phyloP scores from a whole-genome alignment of 2,888 invertebrate species.

The Netelia inedita region DNA sequence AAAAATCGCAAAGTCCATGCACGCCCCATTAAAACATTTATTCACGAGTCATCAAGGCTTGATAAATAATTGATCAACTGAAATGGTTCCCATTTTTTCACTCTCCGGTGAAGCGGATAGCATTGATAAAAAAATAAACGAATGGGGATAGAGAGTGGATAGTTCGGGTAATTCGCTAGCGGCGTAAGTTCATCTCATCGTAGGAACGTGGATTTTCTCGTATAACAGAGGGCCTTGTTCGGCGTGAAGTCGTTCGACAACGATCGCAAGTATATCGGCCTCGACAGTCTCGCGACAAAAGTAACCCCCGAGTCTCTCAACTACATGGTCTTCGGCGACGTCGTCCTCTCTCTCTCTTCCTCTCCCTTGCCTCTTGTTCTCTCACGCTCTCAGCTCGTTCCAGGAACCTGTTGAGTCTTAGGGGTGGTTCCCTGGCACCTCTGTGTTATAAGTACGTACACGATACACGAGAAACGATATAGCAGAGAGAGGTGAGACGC shows the following conservation, averaged over 20 bases:
- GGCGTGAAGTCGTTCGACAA: constrained; percentile 56
- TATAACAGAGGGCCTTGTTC: constrained; percentile 48
- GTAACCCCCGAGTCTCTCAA: constrained; percentile 43
- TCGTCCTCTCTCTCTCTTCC: constrained; percentile 37
- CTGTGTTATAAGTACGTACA: constrained; percentile 62
- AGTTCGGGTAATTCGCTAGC: constrained; percentile 36
- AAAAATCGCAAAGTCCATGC: neutral
- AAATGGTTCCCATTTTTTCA: neutral
- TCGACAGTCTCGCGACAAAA: constrained; percentile 45
- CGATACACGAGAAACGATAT: constrained; percentile 62
- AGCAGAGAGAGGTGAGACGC: constrained; percentile 29
- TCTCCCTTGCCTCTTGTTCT: constrained; percentile 34
- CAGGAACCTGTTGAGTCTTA: constrained; percentile 71
- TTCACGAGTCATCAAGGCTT: constrained; percentile 12
- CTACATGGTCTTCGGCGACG: constrained; percentile 34
- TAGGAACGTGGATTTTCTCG: constrained; percentile 50
- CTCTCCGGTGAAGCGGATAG: neutral
- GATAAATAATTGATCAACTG: neutral
- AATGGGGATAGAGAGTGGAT: constrained; percentile 1
- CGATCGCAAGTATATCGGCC: constrained; percentile 46
- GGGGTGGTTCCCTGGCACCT: constrained; percentile 54
- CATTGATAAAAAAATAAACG: neutral
- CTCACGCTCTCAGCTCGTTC: constrained; percentile 46
- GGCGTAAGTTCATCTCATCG: constrained; percentile 21
- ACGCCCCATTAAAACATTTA: neutral